Evolutionary conservation across 2,797 vertebrate species (phyloP).

Genomic region (Vireo griseus): DNA sequence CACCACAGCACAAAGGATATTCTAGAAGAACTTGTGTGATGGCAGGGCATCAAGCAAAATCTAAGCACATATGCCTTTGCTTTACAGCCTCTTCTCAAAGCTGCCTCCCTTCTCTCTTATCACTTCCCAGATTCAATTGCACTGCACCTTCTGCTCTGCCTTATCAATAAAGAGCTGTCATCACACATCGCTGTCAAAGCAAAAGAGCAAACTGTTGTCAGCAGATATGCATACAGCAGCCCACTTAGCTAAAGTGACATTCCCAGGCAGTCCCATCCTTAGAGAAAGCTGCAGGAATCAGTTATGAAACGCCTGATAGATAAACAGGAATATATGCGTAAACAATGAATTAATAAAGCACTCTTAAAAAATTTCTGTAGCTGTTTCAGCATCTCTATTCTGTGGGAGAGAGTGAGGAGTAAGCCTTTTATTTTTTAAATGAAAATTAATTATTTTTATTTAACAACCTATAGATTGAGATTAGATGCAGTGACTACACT

Average conservation of each 20-base stretch:
- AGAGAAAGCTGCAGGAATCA: background rate
- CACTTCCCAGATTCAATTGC: constrained; percentile 27
- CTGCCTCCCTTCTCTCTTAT: constrained; percentile 31
- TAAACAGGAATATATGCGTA: background rate
- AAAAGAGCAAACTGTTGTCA: constrained; percentile 58
- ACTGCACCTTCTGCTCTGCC: constrained; percentile 44
- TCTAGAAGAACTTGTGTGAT: background rate
- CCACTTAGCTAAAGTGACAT: constrained; percentile 4
- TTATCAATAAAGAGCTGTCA: constrained; percentile 48
- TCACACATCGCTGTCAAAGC: constrained; percentile 46
- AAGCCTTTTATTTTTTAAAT: background rate
- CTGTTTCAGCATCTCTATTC: background rate
- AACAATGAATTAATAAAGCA: background rate
- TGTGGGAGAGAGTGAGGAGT: background rate
- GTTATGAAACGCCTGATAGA: background rate
- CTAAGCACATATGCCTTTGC: constrained; percentile 6
- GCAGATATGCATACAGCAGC: constrained; percentile 28
- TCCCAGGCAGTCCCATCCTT: background rate
- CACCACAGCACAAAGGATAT: background rate
- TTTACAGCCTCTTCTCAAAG: constrained; percentile 19
- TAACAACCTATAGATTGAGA: background rate
- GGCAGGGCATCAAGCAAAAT: constrained; percentile 27
- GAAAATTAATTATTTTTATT: background rate
- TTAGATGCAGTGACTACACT: background rate
- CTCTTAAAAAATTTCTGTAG: background rate